phyloP scores from a whole-genome alignment of 2,113 vertebrate species.

The Elephas maximus region DNA sequence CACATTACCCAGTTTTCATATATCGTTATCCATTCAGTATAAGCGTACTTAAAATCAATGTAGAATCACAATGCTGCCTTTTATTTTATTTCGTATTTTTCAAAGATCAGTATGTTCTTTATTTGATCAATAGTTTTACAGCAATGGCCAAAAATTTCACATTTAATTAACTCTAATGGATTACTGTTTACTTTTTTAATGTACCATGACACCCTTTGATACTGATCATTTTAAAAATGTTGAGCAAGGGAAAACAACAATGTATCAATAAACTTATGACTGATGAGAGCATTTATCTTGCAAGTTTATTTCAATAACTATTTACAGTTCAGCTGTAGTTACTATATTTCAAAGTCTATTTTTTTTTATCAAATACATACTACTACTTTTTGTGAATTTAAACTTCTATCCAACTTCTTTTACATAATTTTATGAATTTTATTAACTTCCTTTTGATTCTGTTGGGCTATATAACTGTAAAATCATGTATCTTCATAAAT shows the following conservation, averaged over 20 bases:
- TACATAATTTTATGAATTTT: not conserved
- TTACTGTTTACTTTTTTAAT: no score
- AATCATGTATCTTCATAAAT: not conserved
- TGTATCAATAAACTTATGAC: no score
- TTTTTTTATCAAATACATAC: not conserved
- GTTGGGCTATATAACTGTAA: not conserved
- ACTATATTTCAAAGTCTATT: not conserved
- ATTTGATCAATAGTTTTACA: no score
- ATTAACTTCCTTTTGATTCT: not conserved
- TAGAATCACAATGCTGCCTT: not conserved
- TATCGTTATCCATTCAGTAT: not conserved
- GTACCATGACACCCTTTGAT: no score
- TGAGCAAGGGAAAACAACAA: no score
- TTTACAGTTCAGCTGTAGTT: not conserved
- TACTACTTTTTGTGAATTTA: not conserved
- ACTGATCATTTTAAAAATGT: no score
- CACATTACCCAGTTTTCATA: not conserved
- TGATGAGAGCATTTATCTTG: not conserved
- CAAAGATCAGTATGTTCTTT: no score
- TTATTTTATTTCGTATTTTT: no score
- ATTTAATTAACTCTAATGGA: no score
- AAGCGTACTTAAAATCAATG: not conserved
- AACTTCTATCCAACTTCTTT: not conserved
- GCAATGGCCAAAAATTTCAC: no score
- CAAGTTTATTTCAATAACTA: not conserved